Conservation (phyloP, 2,797 vertebrate species). For the Nannoperca australis region DNA sequence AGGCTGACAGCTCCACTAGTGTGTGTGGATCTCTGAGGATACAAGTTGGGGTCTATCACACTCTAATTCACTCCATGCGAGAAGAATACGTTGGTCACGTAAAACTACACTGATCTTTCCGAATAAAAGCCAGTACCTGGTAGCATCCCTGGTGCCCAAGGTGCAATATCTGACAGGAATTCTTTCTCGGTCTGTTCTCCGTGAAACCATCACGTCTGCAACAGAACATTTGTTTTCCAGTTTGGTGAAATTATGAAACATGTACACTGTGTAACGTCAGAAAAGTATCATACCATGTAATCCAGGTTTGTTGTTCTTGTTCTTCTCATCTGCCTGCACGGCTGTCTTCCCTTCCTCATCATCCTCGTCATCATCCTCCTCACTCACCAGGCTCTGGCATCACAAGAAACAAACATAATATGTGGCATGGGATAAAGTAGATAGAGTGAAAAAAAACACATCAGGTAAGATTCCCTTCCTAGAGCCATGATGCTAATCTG, state of each 20-base stretch:
- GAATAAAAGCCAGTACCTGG: constrained; percentile 86
- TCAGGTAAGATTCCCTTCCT: not conserved
- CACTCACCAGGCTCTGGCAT: constrained; percentile 90
- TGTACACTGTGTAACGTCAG: not conserved
- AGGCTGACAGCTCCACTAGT: constrained; percentile 93
- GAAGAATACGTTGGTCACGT: not conserved
- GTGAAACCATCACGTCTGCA: constrained; percentile 81
- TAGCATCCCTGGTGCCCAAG: constrained; percentile 91
- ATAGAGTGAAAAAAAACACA: not conserved
- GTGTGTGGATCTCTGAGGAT: constrained; percentile 92
- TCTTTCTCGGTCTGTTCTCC: constrained; percentile 84
- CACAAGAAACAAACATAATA: not conserved
- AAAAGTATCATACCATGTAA: constrained; percentile 75
- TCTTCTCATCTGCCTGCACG: constrained; percentile 77
- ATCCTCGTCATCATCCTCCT: constrained; percentile 96
- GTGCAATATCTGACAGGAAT: constrained; percentile 92
- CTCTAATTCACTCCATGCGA: not conserved
- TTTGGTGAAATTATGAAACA: not conserved
- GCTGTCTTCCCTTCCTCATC: constrained; percentile 84
- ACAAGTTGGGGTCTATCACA: constrained; percentile 15
- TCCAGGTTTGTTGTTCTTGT: constrained; percentile 84
- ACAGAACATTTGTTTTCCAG: constrained; percentile 3
- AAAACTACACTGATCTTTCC: not conserved
- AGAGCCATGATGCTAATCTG: not conserved
- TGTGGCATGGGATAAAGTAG: not conserved